Evolutionary conservation across 2,888 invertebrate genomes (phyloP).

Genomic region (Pardosa pseudoannulata): DNA sequence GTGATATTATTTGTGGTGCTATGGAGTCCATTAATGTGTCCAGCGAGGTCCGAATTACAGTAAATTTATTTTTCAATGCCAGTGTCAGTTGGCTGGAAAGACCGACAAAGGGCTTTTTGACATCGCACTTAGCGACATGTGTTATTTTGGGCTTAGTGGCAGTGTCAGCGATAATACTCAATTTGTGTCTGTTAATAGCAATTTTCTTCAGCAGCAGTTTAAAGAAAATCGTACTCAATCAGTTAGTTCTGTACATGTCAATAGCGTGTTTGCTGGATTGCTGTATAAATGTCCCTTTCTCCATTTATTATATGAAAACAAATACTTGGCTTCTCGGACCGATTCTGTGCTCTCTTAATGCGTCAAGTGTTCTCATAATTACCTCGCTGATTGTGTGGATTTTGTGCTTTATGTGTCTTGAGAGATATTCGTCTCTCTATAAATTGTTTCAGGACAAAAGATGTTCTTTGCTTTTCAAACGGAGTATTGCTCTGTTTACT

Average conservation of each 20-base stretch:
- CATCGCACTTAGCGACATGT: slow-evolving; percentile 21
- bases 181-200: slow-evolving; percentile 31
- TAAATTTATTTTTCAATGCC: slow-evolving; percentile 54
- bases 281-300: slow-evolving; percentile 37
- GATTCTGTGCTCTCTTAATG: slow-evolving; percentile 37
- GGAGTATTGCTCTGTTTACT: slow-evolving; percentile 10
- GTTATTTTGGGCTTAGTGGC: slow-evolving; percentile 27
- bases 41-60: slow-evolving; percentile 47
- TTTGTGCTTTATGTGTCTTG: slow-evolving; percentile 52
- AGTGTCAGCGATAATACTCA: slow-evolving; percentile 24
- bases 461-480: neutral
- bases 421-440: slow-evolving; percentile 37
- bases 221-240: slow-evolving; percentile 53
- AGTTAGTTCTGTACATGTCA: slow-evolving; percentile 35
- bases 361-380: slow-evolving; percentile 29
- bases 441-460: slow-evolving; percentile 2
- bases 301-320: slow-evolving; percentile 31
- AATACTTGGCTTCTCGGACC: slow-evolving; percentile 14
- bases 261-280: slow-evolving; percentile 46
- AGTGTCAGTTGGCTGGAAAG: slow-evolving; percentile 64
- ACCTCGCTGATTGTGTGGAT: slow-evolving; percentile 34
- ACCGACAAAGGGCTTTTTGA: slow-evolving; percentile 8
- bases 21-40: slow-evolving; percentile 16
- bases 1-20: neutral
- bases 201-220: slow-evolving; percentile 53